phyloP scores from a whole-genome alignment of 2,797 vertebrate genomes.

The Artibeus jamaicensis region DNA sequence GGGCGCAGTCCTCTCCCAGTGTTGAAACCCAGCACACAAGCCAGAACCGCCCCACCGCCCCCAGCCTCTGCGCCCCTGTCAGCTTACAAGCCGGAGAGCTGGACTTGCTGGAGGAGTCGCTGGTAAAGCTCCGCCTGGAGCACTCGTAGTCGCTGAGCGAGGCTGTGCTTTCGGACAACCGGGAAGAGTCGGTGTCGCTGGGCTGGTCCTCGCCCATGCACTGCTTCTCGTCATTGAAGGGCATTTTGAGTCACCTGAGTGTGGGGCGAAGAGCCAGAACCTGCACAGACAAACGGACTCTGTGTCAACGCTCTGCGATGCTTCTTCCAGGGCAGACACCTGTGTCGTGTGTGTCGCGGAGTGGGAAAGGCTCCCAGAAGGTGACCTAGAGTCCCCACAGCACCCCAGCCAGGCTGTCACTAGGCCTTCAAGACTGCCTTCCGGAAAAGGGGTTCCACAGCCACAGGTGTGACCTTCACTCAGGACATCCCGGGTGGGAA shows the following conservation, averaged over 20 bases:
- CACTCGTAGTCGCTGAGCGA: conserved; percentile 89
- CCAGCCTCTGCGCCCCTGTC: not conserved
- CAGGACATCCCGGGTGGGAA: not conserved
- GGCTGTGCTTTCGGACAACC: conserved; percentile 88
- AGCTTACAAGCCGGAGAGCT: conserved; percentile 92
- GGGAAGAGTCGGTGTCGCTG: conserved; percentile 90
- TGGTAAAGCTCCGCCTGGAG: conserved; percentile 92
- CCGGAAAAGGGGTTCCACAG: not conserved
- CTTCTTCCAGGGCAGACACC: not conserved
- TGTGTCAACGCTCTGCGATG: not conserved
- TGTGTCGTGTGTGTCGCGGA: not conserved
- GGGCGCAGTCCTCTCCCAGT: not conserved
- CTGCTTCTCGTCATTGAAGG: conserved; percentile 87
- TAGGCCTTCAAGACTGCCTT: not conserved
- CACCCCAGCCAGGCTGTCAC: not conserved
- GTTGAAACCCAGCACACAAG: not conserved
- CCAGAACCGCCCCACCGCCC: not conserved
- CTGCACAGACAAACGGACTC: conserved; percentile 70
- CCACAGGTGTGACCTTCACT: not conserved
- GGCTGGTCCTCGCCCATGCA: conserved; percentile 87
- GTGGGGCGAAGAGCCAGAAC: conserved; percentile 49
- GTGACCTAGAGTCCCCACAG: not conserved
- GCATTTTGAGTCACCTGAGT: conserved; percentile 86
- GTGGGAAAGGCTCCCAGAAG: not conserved
- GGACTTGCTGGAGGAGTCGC: conserved; percentile 92